Evolutionary conservation across 2,113 vertebrate species (phyloP).

Genomic region (Gasterosteus nipponicus): DNA sequence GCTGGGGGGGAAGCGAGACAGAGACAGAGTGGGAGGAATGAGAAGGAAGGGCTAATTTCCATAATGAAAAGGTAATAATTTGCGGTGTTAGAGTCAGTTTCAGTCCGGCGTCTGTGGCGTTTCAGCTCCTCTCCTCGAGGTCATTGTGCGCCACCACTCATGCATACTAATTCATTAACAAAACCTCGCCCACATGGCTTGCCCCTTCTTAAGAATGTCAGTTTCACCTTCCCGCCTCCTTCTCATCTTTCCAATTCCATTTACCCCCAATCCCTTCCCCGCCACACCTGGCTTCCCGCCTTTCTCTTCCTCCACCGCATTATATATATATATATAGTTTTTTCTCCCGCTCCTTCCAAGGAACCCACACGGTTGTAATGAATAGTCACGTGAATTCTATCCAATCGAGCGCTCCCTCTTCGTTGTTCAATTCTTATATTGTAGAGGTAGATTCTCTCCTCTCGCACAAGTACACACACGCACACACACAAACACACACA

Average conservation of each 20-base stretch:
- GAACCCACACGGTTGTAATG: conserved; percentile 10
- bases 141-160: conserved; percentile 65
- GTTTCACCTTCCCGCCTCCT: conserved; percentile 65
- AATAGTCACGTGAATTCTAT: conserved; percentile 46
- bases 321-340: background rate
- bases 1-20: conserved; percentile 56
- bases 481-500: conserved; percentile 4
- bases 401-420: conserved; percentile 15
- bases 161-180: conserved; percentile 76
- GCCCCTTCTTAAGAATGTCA: conserved; percentile 64
- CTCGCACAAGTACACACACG: conserved; percentile 24
- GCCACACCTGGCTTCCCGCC: background rate
- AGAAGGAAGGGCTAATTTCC: conserved; percentile 74
- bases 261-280: conserved; percentile 15
- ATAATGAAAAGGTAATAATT: conserved; percentile 82
- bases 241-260: conserved; percentile 52
- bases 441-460: conserved; percentile 35
- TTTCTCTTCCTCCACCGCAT: conserved; percentile 2
- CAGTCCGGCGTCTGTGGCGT: conserved; percentile 64
- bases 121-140: conserved; percentile 68
- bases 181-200: conserved; percentile 45
- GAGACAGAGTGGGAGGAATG: conserved; percentile 73
- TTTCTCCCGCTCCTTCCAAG: background rate
- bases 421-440: conserved; percentile 46
- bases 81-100: conserved; percentile 76